Evolutionary conservation across 2,888 invertebrate genomes (phyloP).

Genomic region (Brachylomia viminalis): DNA sequence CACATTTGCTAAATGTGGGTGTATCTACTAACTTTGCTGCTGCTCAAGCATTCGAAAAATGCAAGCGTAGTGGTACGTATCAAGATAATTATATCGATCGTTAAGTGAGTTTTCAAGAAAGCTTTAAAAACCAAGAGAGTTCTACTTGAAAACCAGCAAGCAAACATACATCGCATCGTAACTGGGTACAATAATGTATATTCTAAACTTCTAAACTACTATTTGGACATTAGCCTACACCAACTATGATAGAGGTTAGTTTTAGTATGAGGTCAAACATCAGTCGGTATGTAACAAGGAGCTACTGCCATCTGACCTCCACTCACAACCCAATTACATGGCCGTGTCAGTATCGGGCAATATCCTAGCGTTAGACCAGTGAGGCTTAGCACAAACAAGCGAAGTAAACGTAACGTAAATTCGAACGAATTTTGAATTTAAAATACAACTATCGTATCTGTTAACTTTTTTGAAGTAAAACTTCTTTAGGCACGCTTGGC

Average conservation of each 20-base stretch:
- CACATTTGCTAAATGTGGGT: too few species aligned
- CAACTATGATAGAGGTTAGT: not conserved
- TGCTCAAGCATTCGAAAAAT: not conserved
- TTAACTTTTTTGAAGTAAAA: not conserved
- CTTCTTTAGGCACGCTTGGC: too few species aligned
- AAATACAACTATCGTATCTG: not conserved
- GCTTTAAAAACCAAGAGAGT: too few species aligned
- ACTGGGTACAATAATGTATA: not conserved
- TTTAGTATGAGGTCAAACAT: not conserved
- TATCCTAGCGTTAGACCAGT: not conserved
- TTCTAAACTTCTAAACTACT: not conserved
- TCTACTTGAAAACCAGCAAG: not conserved
- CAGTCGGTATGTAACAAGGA: conserved; percentile 7
- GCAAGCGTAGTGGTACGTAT: too few species aligned
- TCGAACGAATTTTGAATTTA: not conserved
- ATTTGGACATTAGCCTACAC: not conserved
- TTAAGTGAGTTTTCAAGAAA: too few species aligned
- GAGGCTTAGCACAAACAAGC: not conserved
- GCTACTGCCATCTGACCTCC: not conserved
- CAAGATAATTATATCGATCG: too few species aligned
- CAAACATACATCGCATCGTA: not conserved
- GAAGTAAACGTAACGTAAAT: not conserved
- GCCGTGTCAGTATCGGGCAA: conserved; percentile 24
- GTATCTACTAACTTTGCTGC: not conserved
- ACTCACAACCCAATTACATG: conserved; percentile 4